Conservation (phyloP, 2,888 invertebrate genomes). For the Oligia strigilis region DNA sequence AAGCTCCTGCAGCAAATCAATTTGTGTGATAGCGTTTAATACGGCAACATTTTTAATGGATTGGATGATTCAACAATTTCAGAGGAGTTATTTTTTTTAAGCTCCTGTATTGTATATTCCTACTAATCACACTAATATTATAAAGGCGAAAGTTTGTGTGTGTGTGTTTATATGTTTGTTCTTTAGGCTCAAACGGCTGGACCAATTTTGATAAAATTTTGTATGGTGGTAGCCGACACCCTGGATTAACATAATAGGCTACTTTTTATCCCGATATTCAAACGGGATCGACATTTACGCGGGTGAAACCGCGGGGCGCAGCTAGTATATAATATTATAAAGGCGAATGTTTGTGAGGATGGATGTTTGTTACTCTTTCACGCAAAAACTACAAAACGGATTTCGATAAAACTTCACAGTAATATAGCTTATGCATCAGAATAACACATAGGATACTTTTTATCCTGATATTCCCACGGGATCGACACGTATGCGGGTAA, state of each 20-base stretch:
- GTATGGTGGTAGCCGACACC: no score
- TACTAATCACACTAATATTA: no score
- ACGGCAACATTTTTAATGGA: neutral
- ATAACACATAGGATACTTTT: no score
- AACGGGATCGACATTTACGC: no score
- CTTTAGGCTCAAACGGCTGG: fast-evolving
- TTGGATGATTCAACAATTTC: neutral
- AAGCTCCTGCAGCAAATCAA: neutral
- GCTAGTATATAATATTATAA: no score
- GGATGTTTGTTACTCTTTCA: neutral
- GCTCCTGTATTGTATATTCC: neutral
- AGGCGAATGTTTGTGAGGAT: neutral
- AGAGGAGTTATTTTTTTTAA: neutral
- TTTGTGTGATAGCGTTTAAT: neutral
- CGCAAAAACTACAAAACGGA: neutral
- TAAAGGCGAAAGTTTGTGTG: neutral
- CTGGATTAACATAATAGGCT: no score
- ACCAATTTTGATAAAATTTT: no score
- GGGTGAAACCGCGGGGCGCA: no score
- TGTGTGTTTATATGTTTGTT: no score
- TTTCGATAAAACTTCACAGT: neutral
- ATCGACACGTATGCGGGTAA: neutral
- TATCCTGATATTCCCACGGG: no score
- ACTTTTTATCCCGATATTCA: no score
- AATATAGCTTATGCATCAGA: no score